A percentile compares a stretch with the other conserved stretches of the same genome.
Conservation (phyloP, 2,797 vertebrate species). For the Poecilia wingei region DNA sequence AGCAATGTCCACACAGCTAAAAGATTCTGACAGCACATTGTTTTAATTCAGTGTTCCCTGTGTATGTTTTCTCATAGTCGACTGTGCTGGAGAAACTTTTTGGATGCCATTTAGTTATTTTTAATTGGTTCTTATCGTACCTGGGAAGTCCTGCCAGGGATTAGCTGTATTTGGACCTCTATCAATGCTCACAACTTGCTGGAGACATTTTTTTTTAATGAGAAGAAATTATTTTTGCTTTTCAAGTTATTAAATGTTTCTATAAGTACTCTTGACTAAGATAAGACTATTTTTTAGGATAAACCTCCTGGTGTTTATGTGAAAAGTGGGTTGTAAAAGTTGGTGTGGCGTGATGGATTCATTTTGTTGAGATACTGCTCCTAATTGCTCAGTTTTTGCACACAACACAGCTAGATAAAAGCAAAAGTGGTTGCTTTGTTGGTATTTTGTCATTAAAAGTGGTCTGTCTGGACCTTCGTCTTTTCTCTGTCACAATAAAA, state of each 20-base stretch:
- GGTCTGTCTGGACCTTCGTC: conserved; percentile 6
- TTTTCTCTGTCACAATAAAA: conserved; percentile 37
- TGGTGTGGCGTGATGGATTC: not conserved
- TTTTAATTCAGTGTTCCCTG: not conserved
- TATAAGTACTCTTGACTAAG: not conserved
- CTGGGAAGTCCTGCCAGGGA: conserved; percentile 43
- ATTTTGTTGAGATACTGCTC: not conserved
- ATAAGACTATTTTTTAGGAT: not conserved
- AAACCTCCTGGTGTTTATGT: not conserved
- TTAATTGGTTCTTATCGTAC: conserved; percentile 40
- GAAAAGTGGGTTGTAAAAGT: conserved; percentile 10
- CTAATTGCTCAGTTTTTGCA: conserved; percentile 6
- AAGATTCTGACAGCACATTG: not conserved
- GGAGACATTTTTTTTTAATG: not conserved
- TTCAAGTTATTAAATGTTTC: not conserved
- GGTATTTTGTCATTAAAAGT: conserved; percentile 30
- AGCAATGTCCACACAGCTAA: not conserved
- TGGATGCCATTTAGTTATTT: not conserved
- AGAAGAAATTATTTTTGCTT: conserved; percentile 19
- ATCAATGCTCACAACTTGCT: conserved; percentile 36
- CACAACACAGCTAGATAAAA: conserved; percentile 37
- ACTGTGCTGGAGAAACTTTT: not conserved
- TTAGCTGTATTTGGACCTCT: conserved; percentile 44
- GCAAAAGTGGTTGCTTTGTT: conserved; percentile 39
- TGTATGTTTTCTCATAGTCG: not conserved